Conservation (phyloP, 1,140 invertebrate genomes). For the Antheraea mylitta region DNA sequence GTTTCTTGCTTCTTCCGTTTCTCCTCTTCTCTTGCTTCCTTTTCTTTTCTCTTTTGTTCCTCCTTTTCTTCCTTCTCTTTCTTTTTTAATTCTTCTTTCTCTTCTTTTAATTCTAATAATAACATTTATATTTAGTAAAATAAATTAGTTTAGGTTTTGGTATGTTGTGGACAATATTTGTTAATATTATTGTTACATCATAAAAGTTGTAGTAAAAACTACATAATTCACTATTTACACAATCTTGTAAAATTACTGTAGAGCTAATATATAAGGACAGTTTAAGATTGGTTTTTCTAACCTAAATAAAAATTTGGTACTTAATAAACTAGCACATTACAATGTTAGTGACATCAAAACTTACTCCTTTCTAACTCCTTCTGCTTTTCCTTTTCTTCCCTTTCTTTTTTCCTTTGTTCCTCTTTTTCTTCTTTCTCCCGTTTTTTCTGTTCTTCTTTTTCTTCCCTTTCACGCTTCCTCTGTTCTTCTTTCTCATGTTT, state of each 20-base stretch:
- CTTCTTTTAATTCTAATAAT: slow-evolving; percentile 54
- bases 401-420: slow-evolving; percentile 73
- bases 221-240: no score
- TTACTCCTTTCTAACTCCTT: slow-evolving; percentile 72
- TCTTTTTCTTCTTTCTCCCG: slow-evolving; percentile 47
- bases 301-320: no score
- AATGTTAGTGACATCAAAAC: slow-evolving; percentile 15
- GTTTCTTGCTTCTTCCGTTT: slow-evolving; percentile 82
- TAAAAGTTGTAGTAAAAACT: no score
- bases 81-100: slow-evolving; percentile 75
- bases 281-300: no score
- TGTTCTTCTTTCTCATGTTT: slow-evolving; percentile 68
- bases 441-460: slow-evolving; percentile 45
- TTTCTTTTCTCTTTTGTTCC: slow-evolving; percentile 77
- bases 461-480: slow-evolving; percentile 65
- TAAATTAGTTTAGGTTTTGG: no score
- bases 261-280: no score
- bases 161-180: no score
- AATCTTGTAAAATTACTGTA: not conserved
- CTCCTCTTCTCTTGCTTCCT: slow-evolving; percentile 82
- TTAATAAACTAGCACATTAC: no score
- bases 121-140: not conserved
- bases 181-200: no score
- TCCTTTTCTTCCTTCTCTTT: slow-evolving; percentile 80
- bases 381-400: slow-evolving; percentile 77